Percentiles rank a stretch among this genome's conserved stretches.
Conservation (phyloP, 2,888 invertebrate genomes). For the Scaptomyza flava region DNA sequence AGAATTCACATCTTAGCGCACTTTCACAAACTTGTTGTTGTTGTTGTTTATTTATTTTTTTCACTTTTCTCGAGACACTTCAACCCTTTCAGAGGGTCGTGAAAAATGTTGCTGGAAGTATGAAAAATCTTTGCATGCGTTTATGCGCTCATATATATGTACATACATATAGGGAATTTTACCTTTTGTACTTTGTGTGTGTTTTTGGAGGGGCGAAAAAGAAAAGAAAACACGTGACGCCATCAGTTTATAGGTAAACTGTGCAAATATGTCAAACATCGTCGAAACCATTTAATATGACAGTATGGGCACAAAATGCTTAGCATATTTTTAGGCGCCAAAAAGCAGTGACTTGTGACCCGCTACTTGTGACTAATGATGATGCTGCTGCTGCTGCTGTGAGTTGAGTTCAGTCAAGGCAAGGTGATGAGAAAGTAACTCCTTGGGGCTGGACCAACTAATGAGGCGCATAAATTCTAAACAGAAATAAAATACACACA, state of each 20-base stretch:
- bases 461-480: constrained; percentile 81
- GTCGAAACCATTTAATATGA: constrained; percentile 75
- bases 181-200: constrained; percentile 24
- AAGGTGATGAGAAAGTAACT: constrained; percentile 46
- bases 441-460: constrained; percentile 66
- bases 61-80: constrained; percentile 38
- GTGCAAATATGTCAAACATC: constrained; percentile 79
- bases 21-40: constrained; percentile 47
- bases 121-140: constrained; percentile 69
- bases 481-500: constrained; percentile 41
- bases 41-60: constrained; percentile 14
- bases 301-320: constrained; percentile 52
- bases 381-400: constrained; percentile 56
- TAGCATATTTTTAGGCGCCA: constrained; percentile 72
- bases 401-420: constrained; percentile 25
- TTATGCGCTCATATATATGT: constrained; percentile 25
- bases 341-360: constrained; percentile 47
- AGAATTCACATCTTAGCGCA: constrained; percentile 43
- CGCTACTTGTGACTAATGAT: constrained; percentile 79
- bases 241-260: constrained; percentile 51
- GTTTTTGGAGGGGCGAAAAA: constrained; percentile 3
- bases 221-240: constrained; percentile 26
- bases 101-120: constrained; percentile 74
- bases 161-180: not conserved
- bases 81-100: constrained; percentile 63